Conservation (phyloP, 2,113 vertebrate species). For the Nymphicus hollandicus region DNA sequence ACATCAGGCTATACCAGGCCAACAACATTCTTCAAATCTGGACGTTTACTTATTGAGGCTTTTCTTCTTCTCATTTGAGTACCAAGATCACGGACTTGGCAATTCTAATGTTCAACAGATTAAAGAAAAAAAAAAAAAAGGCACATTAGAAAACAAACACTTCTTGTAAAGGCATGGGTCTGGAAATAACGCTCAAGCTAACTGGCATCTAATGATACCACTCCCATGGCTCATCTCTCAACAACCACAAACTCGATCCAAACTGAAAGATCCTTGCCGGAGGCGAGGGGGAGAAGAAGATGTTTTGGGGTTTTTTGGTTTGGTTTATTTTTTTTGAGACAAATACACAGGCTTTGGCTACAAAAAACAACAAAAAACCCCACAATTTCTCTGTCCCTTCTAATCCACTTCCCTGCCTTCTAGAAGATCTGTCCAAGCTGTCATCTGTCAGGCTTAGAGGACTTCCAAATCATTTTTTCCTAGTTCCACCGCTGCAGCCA, state of each 20-base stretch:
- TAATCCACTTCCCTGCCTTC: neutral
- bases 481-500: neutral
- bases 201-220: neutral
- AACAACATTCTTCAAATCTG: slow-evolving; percentile 23
- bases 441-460: neutral
- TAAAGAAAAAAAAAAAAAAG: neutral
- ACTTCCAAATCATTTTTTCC: neutral
- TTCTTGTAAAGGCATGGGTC: neutral
- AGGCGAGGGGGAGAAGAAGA: too few relatives aligned
- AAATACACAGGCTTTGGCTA: neutral
- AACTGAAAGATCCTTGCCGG: neutral
- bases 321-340: neutral
- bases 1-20: slow-evolving; percentile 28
- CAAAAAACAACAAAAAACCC: neutral
- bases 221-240: neutral
- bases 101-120: neutral
- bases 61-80: neutral
- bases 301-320: neutral
- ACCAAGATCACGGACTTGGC: neutral
- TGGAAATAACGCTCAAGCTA: neutral
- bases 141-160: neutral
- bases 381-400: neutral
- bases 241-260: neutral
- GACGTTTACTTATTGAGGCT: neutral
- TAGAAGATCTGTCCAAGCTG: neutral